Base-by-base conservation (phyloP, 2,888 invertebrate genomes). In the Nezara viridula region DNA sequence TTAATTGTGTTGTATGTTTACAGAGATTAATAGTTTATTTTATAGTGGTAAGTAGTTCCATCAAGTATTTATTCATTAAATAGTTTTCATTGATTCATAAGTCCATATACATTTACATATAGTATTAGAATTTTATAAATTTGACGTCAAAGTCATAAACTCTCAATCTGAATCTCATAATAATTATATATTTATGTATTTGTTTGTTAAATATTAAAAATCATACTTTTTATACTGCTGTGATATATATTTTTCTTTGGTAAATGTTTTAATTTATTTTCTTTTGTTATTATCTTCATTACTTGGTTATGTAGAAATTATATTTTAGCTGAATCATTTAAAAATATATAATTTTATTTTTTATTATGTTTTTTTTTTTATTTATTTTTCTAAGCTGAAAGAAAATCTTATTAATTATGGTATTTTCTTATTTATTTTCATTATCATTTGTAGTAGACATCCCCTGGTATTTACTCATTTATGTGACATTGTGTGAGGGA, bases 201-300 rank as follows among this genome's bases (percentile, higher is more conserved):
- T 55, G 19, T 32, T 4, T 32, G 16, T 32, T 32, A n/a, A n/a
- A 37, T 37, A 73, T 73, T 37, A 27, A 32, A 73, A 37, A 32
- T 73, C 66, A 73, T 73, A 73, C 21, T 73, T 73, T 32, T 7
- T 37, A 73, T 73, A 73, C 9, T 73, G 37, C 66, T 73, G 66
- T 73, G 66, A 73, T 73, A 73, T 32, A 16, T n/a, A 10, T 7
- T 52, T 52, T 19, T n/a, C 27, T 60, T n/a, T 55, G 55, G 27
- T 60, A 16, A 27, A 55, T 55, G n/a, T 55, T 55, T 60, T 60
- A 60, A 14, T 60, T 60, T 60, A 16, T 55, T 50, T 50, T 55
- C 55, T 27, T 60, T 60, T 27, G n/a, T 27, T 60, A 60, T 37
- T 16, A 66, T 32, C 16, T 19, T 2, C 66, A 66, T 32, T 66